Percentiles rank a stretch among this genome's conserved stretches.
phyloP scores from a whole-genome alignment of 30 jellyfish, hydroid and myxozoan species.

The Aurelia sp. region DNA sequence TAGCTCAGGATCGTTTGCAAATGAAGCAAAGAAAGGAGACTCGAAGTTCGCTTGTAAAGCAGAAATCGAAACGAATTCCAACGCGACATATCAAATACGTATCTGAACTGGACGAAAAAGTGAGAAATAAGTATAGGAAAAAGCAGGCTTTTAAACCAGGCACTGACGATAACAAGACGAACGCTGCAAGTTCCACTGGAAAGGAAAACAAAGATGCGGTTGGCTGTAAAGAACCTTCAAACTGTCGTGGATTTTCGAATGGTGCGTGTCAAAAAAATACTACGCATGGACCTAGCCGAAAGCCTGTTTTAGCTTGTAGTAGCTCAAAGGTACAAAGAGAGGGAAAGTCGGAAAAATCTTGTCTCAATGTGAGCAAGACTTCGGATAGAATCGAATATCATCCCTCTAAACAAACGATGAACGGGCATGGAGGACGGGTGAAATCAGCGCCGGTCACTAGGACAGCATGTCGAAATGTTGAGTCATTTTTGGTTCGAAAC shows the following conservation, averaged over 20 bases:
- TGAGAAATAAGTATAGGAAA: slow-evolving; percentile 73
- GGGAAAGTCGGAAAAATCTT: background rate
- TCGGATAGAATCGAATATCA: background rate
- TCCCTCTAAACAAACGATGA: background rate
- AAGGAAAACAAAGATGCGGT: background rate
- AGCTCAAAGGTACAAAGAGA: background rate
- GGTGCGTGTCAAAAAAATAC: background rate
- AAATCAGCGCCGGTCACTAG: slow-evolving; percentile 39
- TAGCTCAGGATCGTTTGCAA: too few relatives aligned
- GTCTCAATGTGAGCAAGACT: background rate
- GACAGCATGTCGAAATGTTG: slow-evolving; percentile 51
- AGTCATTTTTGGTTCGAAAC: slow-evolving; percentile 85
- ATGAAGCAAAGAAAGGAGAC: background rate
- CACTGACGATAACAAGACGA: slow-evolving; percentile 17
- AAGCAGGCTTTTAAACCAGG: background rate
- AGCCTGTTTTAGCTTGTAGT: background rate
- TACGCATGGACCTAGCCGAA: background rate
- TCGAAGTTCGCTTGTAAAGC: slow-evolving; percentile 50
- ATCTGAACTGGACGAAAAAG: slow-evolving; percentile 81
- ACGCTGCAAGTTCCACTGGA: background rate
- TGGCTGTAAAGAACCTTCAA: background rate
- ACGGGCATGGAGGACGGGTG: slow-evolving; percentile 3
- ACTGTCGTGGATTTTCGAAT: background rate
- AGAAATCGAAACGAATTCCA: slow-evolving; percentile 88
- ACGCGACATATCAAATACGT: slow-evolving; percentile 91